These are phyloP conservation scores for Hipposideros larvatus DNA, from an alignment of 2,797 vertebrate genomes.

Conservation along the genomic window DNA sequence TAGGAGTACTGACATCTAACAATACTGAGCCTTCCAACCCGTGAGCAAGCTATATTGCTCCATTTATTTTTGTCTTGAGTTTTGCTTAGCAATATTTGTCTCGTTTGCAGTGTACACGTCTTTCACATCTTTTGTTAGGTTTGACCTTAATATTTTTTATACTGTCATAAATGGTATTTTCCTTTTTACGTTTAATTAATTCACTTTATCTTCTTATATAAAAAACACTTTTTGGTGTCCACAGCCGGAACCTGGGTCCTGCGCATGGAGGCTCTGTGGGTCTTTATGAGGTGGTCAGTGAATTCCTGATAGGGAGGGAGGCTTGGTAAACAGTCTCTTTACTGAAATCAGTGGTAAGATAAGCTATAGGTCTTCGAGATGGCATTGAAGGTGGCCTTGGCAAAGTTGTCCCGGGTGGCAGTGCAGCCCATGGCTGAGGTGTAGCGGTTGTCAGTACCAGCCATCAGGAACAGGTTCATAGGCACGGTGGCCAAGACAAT, in stretches of 20 bases:
- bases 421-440: not conserved
- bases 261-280: not conserved
- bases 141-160: constrained; percentile 23
- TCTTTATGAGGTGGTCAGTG: constrained; percentile 34
- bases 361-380: not conserved
- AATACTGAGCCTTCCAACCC: not conserved
- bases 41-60: not conserved
- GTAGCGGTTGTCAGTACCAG: not conserved
- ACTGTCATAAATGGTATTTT: not conserved
- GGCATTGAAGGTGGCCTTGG: not conserved
- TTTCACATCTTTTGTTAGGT: constrained; percentile 6
- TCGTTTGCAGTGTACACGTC: not conserved
- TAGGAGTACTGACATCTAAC: not conserved
- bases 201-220: constrained; percentile 29
- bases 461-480: not conserved
- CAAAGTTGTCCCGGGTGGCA: not conserved
- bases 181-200: constrained; percentile 54
- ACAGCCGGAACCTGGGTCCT: not conserved
- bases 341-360: not conserved
- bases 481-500: not conserved
- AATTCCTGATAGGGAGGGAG: constrained; percentile 11
- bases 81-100: not conserved
- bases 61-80: constrained; percentile 42
- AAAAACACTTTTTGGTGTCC: not conserved
- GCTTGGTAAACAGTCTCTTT: not conserved